phyloP scores from a whole-genome alignment of 2,888 invertebrate genomes.

The Chironomus tentans region DNA sequence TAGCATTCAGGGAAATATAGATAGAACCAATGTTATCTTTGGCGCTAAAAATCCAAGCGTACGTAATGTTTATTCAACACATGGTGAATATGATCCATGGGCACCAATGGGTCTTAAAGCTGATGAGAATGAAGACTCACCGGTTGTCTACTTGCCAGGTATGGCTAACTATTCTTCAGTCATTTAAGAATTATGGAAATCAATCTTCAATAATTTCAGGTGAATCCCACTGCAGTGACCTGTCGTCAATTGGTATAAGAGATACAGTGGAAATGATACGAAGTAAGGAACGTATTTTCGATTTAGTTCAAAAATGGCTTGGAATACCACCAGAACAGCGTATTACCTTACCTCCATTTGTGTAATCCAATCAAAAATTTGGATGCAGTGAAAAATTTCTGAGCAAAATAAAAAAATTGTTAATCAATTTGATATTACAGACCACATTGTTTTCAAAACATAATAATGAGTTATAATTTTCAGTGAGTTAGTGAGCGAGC shows the following conservation, averaged over 20 bases:
- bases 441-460: too few species aligned
- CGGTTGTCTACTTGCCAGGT: slow-evolving; percentile 33
- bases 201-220: slow-evolving; percentile 32
- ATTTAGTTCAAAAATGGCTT: slow-evolving; percentile 35
- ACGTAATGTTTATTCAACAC: slow-evolving; percentile 45
- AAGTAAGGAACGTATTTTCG: slow-evolving; percentile 34
- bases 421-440: too few species aligned
- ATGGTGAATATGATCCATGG: slow-evolving; percentile 52
- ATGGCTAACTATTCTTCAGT: slow-evolving; percentile 29
- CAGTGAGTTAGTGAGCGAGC: not conserved
- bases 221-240: slow-evolving; percentile 37
- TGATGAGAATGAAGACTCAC: slow-evolving; percentile 30
- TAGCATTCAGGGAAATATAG: not conserved
- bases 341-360: too few species aligned
- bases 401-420: too few species aligned
- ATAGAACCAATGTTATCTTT: slow-evolving; percentile 43
- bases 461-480: not conserved
- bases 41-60: slow-evolving; percentile 44
- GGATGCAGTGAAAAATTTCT: too few species aligned
- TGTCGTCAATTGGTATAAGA: slow-evolving; percentile 33
- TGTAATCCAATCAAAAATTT: too few species aligned
- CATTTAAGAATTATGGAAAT: too few species aligned
- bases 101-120: slow-evolving; percentile 44
- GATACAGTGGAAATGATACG: slow-evolving; percentile 37
- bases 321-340: not conserved